These are phyloP conservation scores for Eulemur macaco DNA, from an alignment of 2,113 vertebrate species.

Conservation along the genomic window DNA sequence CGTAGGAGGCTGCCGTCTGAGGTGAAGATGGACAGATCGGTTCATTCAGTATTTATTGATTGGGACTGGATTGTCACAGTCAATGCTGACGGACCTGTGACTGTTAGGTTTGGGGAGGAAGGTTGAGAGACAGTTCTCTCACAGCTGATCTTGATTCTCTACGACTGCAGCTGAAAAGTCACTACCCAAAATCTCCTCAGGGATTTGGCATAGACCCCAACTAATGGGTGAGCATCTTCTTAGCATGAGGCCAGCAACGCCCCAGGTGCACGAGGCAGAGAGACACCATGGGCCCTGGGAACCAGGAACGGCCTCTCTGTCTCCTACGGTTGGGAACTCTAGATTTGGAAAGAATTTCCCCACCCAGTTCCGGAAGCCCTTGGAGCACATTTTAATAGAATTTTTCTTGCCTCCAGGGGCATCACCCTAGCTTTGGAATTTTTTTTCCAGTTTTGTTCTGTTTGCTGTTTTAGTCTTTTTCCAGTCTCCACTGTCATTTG, in stretches of 20 bases:
- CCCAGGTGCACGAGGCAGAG: neutral
- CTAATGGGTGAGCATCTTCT: neutral
- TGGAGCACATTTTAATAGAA: neutral
- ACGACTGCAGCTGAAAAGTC: neutral
- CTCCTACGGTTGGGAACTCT: neutral
- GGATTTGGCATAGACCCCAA: neutral
- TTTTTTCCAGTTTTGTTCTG: slow-evolving; percentile 16
- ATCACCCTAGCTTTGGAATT: neutral
- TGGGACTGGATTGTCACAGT: neutral
- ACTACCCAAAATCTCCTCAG: neutral
- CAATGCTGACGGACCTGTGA: neutral
- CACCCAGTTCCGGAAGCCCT: neutral
- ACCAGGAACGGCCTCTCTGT: neutral
- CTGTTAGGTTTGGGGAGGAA: neutral
- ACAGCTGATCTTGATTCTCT: neutral
- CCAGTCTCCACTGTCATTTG: neutral
- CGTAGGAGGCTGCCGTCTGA: neutral
- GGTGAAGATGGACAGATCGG: neutral
- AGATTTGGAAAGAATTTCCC: slow-evolving; percentile 2
- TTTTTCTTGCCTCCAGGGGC: slow-evolving; percentile 42
- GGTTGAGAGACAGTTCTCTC: neutral
- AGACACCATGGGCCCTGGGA: neutral
- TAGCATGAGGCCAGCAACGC: rapidly evolving
- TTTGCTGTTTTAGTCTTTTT: slow-evolving; percentile 38
- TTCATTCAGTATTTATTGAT: neutral